phyloP scores from a whole-genome alignment of 2,888 invertebrate species.

The Leptogaster cylindrica region DNA sequence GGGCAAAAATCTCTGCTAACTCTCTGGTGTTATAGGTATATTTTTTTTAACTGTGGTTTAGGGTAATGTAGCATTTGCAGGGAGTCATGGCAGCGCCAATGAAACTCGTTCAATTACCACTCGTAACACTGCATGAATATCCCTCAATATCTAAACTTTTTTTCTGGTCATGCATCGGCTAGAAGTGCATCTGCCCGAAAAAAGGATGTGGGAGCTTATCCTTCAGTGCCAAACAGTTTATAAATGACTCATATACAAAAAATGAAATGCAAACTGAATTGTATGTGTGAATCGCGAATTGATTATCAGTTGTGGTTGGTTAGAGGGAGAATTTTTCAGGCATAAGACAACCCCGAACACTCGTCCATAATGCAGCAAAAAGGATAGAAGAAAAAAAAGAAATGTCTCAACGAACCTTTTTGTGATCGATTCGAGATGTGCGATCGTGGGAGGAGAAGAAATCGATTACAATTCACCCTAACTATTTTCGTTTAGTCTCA shows the following conservation, averaged over 20 bases:
- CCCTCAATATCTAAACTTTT: constrained; percentile 1
- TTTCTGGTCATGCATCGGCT: background rate
- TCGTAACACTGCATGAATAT: background rate
- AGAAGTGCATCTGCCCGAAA: constrained; percentile 20
- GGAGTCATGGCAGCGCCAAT: background rate
- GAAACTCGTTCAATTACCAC: background rate
- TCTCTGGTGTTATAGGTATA: background rate
- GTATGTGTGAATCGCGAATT: background rate
- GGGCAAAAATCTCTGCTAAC: background rate
- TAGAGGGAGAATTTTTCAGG: background rate
- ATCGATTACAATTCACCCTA: constrained; percentile 25
- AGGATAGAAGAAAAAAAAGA: background rate
- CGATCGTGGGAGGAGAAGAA: constrained; percentile 21
- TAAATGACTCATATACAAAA: constrained; percentile 31
- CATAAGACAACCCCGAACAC: background rate
- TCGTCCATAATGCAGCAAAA: too few species aligned
- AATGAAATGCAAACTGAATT: constrained; percentile 2
- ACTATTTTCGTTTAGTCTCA: background rate
- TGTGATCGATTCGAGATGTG: too few species aligned
- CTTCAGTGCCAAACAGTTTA: background rate
- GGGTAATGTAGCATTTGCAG: background rate
- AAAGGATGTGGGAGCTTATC: background rate
- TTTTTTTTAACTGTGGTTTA: background rate
- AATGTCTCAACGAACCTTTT: background rate
- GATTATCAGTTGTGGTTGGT: background rate